Base-by-base conservation (phyloP, 92 coral and sea anemone genomes). In the Hydrozoanthus gracilis region DNA sequence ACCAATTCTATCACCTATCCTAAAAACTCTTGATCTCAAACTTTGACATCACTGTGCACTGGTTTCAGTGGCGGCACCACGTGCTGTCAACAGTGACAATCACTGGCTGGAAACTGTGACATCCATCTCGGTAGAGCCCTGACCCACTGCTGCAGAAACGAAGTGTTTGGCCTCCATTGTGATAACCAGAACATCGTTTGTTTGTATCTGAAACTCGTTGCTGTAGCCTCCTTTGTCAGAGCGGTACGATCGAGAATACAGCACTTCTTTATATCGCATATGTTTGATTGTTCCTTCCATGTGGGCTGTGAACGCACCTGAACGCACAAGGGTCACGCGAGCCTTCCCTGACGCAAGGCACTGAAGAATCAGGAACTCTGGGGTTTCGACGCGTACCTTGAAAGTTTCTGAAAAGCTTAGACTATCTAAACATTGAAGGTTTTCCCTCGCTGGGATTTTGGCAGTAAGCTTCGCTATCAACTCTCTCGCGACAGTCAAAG, bases 141-240 rank as follows among this genome's bases (percentile, higher is more conserved):
- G 89, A 4, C 89, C 89, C 20, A 87, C 71, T 2, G 79, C 60
- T 16, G 89, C 89, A 67, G 85, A 77, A 10, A 48, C 49, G 13
- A 87, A 87, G 35, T 87, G 89, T 11, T 87, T 86, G 0, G 86
- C 86, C 69, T 87, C 89, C 85, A 87, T 56, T 6, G 70, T 62
- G 39, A 87, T 78, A 50, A 68, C 73, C 13, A 87, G 58, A 14
- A 51, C 58, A 6, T 87, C 77, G 7, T 73, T 54, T 49, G 14
- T 54, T 56, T 74, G 60, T 7, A 87, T 65, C 58, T 50, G 50
- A 54, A 87, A 50, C 15, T 47, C 9, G 15, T 77, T 73, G 77
- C 10, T 55, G 66, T 87, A 87, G n/a, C 89, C 86, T 20, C 89
- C 89, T 47, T 87, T 87, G 51, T 87, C 89, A 35, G 89, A 87